Conservation (phyloP, 2,797 vertebrate genomes). For the Crenuchus spilurus region DNA sequence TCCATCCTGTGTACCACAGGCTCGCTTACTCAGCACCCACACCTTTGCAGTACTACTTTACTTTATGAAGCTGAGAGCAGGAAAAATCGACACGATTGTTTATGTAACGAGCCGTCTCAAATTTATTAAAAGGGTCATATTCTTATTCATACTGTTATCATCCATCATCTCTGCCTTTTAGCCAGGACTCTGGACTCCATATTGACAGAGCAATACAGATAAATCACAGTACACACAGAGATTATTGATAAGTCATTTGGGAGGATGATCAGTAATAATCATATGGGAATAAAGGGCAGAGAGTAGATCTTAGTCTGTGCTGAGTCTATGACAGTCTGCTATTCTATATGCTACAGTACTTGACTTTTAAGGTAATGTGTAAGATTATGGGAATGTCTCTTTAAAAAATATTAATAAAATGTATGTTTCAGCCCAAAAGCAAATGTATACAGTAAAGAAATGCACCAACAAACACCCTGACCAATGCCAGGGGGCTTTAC, state of each 20-base stretch:
- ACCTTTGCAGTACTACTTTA: neutral
- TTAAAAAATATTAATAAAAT: neutral
- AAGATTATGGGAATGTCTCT: neutral
- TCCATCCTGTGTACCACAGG: neutral
- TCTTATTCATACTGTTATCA: conserved; percentile 66
- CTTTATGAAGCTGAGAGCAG: conserved; percentile 15
- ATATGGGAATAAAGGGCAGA: conserved; percentile 81
- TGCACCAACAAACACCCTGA: neutral
- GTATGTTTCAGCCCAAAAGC: neutral
- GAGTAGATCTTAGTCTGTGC: conserved; percentile 68
- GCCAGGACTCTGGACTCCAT: conserved; percentile 78
- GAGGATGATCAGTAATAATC: conserved; percentile 89
- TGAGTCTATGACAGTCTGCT: conserved; percentile 58
- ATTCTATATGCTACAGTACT: neutral
- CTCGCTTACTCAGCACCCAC: conserved; percentile 11
- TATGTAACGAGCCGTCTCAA: conserved; percentile 56
- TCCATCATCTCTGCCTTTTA: conserved; percentile 79
- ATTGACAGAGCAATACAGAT: conserved; percentile 84
- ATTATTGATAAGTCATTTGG: conserved; percentile 85
- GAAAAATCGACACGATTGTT: conserved; percentile 47
- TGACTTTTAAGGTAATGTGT: neutral
- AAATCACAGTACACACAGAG: conserved; percentile 75
- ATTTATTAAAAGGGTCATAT: conserved; percentile 78
- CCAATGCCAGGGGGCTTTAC: neutral
- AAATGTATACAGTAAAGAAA: neutral